Evolutionary conservation across 2,113 vertebrate genomes (phyloP).

Genomic region (Eidolon helvum): DNA sequence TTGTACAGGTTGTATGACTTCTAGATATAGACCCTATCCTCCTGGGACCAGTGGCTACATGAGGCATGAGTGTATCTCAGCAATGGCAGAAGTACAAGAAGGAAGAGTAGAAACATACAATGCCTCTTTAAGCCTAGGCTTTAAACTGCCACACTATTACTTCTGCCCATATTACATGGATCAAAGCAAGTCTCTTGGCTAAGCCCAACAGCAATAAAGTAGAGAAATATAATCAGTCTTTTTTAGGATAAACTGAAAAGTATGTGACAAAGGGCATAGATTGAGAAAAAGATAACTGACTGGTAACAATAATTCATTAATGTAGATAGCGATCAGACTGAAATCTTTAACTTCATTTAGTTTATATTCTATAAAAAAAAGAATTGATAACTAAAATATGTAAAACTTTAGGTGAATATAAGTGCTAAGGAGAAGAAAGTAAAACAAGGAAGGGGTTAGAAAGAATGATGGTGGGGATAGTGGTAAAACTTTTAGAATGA

Average conservation of each 20-base stretch:
- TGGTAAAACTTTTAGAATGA: background rate
- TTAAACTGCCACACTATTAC: background rate
- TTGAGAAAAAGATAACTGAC: background rate
- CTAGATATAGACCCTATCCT: background rate
- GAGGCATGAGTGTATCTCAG: background rate
- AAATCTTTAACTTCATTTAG: background rate
- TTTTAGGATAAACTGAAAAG: background rate
- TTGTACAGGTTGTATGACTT: background rate
- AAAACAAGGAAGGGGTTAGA: background rate
- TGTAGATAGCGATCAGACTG: background rate
- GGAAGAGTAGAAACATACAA: background rate
- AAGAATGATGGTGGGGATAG: background rate
- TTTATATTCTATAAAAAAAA: conserved; percentile 9
- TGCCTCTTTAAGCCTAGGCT: background rate
- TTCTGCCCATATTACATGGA: background rate
- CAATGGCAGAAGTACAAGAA: background rate
- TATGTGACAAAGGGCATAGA: background rate
- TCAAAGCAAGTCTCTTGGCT: background rate
- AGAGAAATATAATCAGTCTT: background rate
- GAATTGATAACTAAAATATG: background rate
- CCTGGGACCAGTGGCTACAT: background rate
- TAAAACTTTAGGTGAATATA: background rate
- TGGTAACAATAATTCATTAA: background rate
- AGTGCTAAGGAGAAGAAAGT: background rate
- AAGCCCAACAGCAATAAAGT: background rate